A percentile compares a stretch with the other conserved stretches of the same genome.
Conservation (phyloP, 2,888 invertebrate species). For the Drosophila borborema region DNA sequence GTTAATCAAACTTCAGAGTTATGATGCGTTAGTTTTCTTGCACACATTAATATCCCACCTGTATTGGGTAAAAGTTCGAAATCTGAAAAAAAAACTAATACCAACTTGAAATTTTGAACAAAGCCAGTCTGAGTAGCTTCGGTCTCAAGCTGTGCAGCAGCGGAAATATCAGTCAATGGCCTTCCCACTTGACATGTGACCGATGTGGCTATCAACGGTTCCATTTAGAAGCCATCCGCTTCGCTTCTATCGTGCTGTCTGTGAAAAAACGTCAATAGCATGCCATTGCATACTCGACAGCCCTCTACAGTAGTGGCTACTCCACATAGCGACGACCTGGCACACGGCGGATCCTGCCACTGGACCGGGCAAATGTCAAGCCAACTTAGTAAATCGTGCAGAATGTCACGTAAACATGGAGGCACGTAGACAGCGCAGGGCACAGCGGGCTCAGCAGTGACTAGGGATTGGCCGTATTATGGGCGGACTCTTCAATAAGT, state of each 20-base stretch:
- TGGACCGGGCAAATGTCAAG: slow-evolving; percentile 54
- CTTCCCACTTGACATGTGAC: slow-evolving; percentile 75
- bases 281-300: slow-evolving; percentile 35
- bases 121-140: slow-evolving; percentile 3
- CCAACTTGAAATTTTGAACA: slow-evolving; percentile 16
- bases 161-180: slow-evolving; percentile 50
- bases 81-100: slow-evolving; percentile 6
- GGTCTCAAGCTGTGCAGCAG: slow-evolving; percentile 4
- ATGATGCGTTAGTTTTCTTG: neutral
- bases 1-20: neutral
- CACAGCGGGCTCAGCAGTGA: neutral
- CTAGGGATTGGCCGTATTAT: slow-evolving; percentile 56
- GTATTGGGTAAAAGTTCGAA: neutral
- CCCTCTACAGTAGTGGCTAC: slow-evolving; percentile 14
- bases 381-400: slow-evolving; percentile 66
- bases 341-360: slow-evolving; percentile 17
- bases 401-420: slow-evolving; percentile 70
- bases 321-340: slow-evolving; percentile 30
- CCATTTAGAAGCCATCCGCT: slow-evolving; percentile 59
- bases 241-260: slow-evolving; percentile 5
- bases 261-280: slow-evolving; percentile 27
- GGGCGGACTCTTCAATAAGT: slow-evolving; percentile 25
- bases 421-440: slow-evolving; percentile 19
- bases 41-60: neutral
- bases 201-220: slow-evolving; percentile 70